A percentile compares a stretch with the other conserved stretches of the same genome.
phyloP scores from a whole-genome alignment of 2,888 invertebrate species.

The Julus scanicus region DNA sequence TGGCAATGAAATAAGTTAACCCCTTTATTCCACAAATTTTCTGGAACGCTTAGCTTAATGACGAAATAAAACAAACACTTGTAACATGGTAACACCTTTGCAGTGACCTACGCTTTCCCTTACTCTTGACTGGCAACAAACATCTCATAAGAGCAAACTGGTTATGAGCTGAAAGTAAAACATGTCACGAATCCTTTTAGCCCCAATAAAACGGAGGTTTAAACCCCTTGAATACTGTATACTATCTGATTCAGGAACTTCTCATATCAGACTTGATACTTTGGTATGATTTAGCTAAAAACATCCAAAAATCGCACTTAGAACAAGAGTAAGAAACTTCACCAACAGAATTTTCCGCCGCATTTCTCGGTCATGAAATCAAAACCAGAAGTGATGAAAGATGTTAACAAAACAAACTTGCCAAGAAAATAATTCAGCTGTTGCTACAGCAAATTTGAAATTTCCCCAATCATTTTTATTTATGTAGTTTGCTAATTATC shows the following conservation, averaged over 20 bases:
- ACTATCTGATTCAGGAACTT: background rate
- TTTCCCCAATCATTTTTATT: too few relatives aligned
- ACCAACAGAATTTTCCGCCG: too few relatives aligned
- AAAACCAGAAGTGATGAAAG: too few relatives aligned
- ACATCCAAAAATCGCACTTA: too few relatives aligned
- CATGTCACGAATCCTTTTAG: conserved; percentile 27
- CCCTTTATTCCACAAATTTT: background rate
- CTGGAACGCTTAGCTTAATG: background rate
- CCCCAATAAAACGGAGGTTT: background rate
- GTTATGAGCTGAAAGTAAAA: background rate
- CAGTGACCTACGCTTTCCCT: background rate
- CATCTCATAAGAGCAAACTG: background rate
- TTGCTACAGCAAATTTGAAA: too few relatives aligned
- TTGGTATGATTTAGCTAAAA: too few relatives aligned
- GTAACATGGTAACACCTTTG: conserved; percentile 18
- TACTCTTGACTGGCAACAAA: background rate
- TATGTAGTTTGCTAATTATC: too few relatives aligned
- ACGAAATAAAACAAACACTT: background rate
- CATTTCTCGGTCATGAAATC: too few relatives aligned
- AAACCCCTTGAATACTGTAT: background rate
- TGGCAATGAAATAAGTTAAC: background rate
- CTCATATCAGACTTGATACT: background rate
- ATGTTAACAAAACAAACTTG: too few relatives aligned
- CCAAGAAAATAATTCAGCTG: too few relatives aligned
- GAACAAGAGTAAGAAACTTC: too few relatives aligned